These are phyloP conservation scores for Microdon myrmicae DNA, from an alignment of 2,888 invertebrate species.

Conservation along the genomic window DNA sequence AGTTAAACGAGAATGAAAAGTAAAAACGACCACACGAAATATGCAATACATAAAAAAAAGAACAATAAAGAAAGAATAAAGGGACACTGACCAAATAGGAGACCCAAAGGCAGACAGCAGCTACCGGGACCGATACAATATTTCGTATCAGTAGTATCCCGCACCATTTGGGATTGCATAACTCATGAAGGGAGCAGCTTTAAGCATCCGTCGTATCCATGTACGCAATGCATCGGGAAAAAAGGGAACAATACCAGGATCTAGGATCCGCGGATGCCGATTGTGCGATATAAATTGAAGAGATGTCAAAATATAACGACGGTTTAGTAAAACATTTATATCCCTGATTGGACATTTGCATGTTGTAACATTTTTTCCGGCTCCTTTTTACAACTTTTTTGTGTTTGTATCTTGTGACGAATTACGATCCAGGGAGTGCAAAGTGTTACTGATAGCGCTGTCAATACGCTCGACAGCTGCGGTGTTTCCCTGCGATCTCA, in stretches of 20 bases:
- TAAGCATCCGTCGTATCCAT: slow-evolving; percentile 35
- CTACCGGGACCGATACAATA: no score
- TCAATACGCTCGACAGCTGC: no score
- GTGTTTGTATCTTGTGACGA: no score
- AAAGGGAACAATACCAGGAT: slow-evolving; percentile 18
- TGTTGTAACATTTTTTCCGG: slow-evolving; percentile 8
- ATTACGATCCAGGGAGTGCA: no score
- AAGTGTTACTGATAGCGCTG: no score
- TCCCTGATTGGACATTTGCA: slow-evolving; percentile 27
- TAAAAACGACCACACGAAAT: no score
- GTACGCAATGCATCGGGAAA: slow-evolving; percentile 15
- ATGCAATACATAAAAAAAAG: no score
- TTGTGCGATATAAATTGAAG: slow-evolving; percentile 50
- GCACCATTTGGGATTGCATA: slow-evolving; percentile 42
- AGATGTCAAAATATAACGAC: slow-evolving; percentile 52
- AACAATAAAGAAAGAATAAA: slow-evolving; percentile 1
- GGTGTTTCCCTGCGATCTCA: no score
- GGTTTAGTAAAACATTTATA: slow-evolving; percentile 51
- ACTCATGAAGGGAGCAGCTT: slow-evolving; percentile 44
- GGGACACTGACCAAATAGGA: no score
- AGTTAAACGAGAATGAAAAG: no score
- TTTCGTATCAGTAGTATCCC: slow-evolving; percentile 1
- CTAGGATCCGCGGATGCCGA: slow-evolving; percentile 31
- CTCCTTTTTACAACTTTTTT: no score
- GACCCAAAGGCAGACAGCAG: no score